A percentile compares a stretch with the other conserved stretches of the same genome.
These are phyloP conservation scores for Salminus brasiliensis DNA, from an alignment of 2,113 vertebrate genomes.

Conservation along the genomic window DNA sequence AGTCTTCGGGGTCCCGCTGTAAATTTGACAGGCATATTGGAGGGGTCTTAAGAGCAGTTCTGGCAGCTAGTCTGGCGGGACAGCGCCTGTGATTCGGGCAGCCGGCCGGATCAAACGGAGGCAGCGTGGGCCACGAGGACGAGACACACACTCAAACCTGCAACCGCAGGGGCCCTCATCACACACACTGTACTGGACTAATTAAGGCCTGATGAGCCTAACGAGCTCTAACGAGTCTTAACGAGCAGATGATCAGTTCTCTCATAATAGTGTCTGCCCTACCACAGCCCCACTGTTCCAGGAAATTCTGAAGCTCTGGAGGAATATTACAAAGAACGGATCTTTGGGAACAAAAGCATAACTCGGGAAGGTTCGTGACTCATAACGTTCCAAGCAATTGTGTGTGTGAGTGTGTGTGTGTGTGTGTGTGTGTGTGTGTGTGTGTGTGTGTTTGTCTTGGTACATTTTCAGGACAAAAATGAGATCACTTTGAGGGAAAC, in stretches of 20 bases:
- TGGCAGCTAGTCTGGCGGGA: constrained; percentile 44
- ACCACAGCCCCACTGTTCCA: not conserved
- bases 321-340: not conserved
- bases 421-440: too few relatives aligned
- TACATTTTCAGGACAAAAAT: not conserved
- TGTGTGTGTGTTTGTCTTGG: not conserved
- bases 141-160: constrained; percentile 10
- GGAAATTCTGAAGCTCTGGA: not conserved
- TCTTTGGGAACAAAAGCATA: not conserved
- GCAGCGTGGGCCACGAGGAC: not conserved
- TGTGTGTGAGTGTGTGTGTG: not conserved
- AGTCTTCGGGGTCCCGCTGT: constrained; percentile 35
- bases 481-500: too few relatives aligned
- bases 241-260: constrained; percentile 39
- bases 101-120: not conserved
- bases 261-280: constrained; percentile 16
- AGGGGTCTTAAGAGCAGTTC: constrained; percentile 32
- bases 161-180: constrained; percentile 48
- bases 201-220: constrained; percentile 53
- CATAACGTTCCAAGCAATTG: not conserved
- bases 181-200: constrained; percentile 54
- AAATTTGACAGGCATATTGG: constrained; percentile 53
- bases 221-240: constrained; percentile 32
- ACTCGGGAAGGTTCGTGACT: not conserved
- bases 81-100: constrained; percentile 7